Conservation (phyloP, 1,140 invertebrate genomes). For the Pemphigus obesinymphae region DNA sequence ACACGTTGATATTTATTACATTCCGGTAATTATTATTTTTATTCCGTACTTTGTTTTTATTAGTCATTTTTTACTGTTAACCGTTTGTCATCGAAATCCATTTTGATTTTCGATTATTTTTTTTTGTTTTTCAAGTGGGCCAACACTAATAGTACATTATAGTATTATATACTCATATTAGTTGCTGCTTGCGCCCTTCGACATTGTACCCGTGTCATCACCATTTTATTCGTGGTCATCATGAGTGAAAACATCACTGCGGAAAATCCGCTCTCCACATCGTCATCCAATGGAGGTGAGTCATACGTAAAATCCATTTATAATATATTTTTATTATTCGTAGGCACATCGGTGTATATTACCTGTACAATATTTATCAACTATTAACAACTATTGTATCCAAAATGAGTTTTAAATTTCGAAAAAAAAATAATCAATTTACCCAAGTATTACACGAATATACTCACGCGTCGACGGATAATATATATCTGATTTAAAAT, state of each 20-base stretch:
- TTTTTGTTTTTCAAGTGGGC: not conserved
- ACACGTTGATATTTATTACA: not conserved
- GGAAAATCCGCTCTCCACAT: not conserved
- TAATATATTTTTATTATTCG: too few relatives aligned
- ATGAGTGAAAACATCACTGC: not conserved
- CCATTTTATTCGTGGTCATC: not conserved
- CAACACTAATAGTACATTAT: not conserved
- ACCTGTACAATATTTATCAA: too few relatives aligned
- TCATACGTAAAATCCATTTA: too few relatives aligned
- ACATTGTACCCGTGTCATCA: not conserved
- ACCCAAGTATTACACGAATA: too few relatives aligned
- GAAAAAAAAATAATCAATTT: too few relatives aligned
- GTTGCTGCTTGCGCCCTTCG: not conserved
- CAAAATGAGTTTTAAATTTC: too few relatives aligned
- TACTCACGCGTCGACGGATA: too few relatives aligned
- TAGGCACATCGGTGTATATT: too few relatives aligned
- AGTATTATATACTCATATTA: not conserved
- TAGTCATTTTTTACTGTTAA: not conserved
- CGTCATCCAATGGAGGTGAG: slow-evolving; percentile 30
- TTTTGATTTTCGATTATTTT: not conserved
- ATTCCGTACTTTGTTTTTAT: not conserved
- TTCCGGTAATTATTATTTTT: not conserved
- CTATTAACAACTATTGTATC: too few relatives aligned
- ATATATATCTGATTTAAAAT: too few relatives aligned
- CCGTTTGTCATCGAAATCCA: not conserved